Conservation (phyloP, 2,888 invertebrate species). For the Machimus rusticus region DNA sequence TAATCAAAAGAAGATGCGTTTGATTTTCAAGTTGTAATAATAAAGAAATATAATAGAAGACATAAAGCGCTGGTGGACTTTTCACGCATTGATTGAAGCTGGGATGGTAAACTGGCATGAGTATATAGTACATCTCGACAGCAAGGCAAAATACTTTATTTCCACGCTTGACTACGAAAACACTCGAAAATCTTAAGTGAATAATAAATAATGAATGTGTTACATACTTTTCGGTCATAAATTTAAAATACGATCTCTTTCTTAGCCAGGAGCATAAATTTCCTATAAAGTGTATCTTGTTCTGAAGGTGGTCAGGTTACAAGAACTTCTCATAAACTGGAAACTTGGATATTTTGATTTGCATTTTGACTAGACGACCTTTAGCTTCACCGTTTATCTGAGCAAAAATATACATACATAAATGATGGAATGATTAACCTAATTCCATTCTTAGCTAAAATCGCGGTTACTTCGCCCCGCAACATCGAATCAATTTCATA, state of each 20-base stretch:
- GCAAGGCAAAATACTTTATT: neutral
- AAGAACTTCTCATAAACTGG: slow-evolving; percentile 16
- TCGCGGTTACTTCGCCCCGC: neutral
- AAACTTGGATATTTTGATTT: neutral
- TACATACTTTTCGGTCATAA: neutral
- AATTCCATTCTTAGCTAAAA: neutral
- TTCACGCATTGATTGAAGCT: neutral
- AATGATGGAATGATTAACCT: neutral
- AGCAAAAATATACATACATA: neutral
- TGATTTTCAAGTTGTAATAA: neutral
- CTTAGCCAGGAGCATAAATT: neutral
- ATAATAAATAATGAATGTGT: neutral
- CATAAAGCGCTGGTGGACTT: neutral
- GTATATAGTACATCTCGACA: neutral
- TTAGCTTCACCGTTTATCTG: neutral
- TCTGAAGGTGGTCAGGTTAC: slow-evolving; percentile 6
- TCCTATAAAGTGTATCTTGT: neutral
- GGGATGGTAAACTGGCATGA: neutral
- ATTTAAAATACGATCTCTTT: neutral
- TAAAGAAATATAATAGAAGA: neutral
- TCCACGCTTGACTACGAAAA: neutral
- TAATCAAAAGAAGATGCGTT: neutral
- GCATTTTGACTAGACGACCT: slow-evolving; percentile 12
- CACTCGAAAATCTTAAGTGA: neutral
- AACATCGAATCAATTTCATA: neutral